Evolutionary conservation across 2,113 vertebrate species (phyloP), one percentile per base, ranked within the genome.

Genomic region (Dipodomys spectabilis): DNA sequence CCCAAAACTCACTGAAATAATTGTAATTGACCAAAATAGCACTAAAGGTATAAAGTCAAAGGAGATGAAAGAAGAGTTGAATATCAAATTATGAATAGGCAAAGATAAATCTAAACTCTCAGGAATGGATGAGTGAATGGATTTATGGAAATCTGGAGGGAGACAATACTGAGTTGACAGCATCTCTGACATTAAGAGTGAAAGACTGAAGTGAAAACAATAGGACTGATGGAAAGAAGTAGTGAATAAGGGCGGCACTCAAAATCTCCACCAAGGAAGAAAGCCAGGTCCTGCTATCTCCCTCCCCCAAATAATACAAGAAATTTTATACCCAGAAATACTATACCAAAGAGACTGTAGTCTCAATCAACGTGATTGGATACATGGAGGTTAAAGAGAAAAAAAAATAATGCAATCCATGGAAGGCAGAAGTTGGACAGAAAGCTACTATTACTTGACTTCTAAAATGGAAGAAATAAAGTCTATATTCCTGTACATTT

Each of bases 271-370:
- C 27, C 84, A 57, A 84, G n/a, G 25, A 49, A 74, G 4, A 13
- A 62, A 30, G 3, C 2, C 7, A 25, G 4, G 81, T 9, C 11
- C 13, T 69, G 16, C 2, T 8, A 45, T 0, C 28, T 0, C 6
- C 35, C 60, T 74, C 1, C 35, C 64, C 4, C 3, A 85, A 82
- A 73, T 84, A 88, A 22, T 7, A 75, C 4, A 64, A 27, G 15
- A 75, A 0, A 28, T 11, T 74, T 79, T 64, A 7, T 72, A 60
- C 20, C 23, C 64, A 71, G 19, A 77, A 88, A 86, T 25, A 57
- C 7, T 80, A 12, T 92, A 13, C 45, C 28, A 67, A 30, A 82
- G 35, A 7, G 30, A 23, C 19, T 80, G 2, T 83, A 53, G 6
- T 69, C 28, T 85, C 7, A 65, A 25, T 49, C 49, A 49, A 49